Conservation (phyloP, 2,113 vertebrate species). For the Hystrix brachyura region DNA sequence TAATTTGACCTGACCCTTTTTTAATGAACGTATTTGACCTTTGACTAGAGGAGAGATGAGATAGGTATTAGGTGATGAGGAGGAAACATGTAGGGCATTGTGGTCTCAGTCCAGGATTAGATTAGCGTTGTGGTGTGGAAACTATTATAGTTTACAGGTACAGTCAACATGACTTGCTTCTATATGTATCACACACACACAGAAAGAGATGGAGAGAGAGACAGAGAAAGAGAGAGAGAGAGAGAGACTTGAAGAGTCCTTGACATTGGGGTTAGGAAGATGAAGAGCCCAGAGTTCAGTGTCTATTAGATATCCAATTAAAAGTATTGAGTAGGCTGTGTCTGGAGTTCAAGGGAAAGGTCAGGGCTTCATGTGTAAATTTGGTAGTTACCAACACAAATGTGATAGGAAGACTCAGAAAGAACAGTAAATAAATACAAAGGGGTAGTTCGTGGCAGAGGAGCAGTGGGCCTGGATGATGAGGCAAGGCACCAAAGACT, state of each 20-base stretch:
- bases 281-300: background rate
- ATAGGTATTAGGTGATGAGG: background rate
- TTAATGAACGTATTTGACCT: background rate
- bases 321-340: background rate
- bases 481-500: background rate
- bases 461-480: background rate
- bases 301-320: background rate
- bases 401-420: background rate
- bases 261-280: background rate
- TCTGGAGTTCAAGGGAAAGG: background rate
- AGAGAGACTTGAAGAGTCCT: background rate
- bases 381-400: background rate
- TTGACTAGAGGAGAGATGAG: background rate
- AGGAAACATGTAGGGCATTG: background rate
- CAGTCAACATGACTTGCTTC: background rate
- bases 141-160: background rate
- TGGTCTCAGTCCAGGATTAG: background rate
- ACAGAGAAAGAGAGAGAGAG: background rate
- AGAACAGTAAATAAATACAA: background rate
- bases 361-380: background rate
- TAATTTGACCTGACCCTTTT: background rate
- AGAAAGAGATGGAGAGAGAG: background rate
- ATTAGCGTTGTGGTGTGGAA: background rate
- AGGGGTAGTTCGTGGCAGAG: background rate
- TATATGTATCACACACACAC: too few relatives aligned